These are phyloP conservation scores for Sebastes hubbsi DNA, from an alignment of 2,797 vertebrate genomes.

Conservation along the genomic window DNA sequence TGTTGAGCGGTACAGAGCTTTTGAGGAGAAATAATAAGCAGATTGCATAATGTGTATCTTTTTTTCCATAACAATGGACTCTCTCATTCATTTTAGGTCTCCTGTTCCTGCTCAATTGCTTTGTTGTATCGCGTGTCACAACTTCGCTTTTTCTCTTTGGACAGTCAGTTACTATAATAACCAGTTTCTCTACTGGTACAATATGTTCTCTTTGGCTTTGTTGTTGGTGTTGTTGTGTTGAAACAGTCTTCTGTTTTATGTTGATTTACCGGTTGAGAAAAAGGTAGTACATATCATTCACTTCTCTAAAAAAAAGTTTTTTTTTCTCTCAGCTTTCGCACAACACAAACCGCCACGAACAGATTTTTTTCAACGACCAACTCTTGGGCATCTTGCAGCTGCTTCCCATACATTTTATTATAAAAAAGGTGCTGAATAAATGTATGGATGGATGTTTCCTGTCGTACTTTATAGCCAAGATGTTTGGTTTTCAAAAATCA, in stretches of 20 bases:
- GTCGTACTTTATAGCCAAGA: neutral
- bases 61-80: conserved; percentile 12
- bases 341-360: neutral
- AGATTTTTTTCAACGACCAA: neutral
- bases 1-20: neutral
- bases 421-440: neutral
- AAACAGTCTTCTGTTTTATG: neutral
- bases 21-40: neutral
- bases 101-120: conserved; percentile 6
- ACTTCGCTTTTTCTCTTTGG: neutral
- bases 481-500: conserved; percentile 5
- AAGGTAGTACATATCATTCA: neutral
- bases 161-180: neutral
- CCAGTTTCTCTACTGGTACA: neutral
- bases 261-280: neutral
- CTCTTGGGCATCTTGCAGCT: conserved; percentile 29
- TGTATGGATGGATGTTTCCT: conserved; percentile 21
- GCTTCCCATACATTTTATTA: conserved; percentile 41
- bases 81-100: conserved; percentile 5
- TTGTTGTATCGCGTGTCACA: neutral
- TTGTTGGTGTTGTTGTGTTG: neutral
- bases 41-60: neutral
- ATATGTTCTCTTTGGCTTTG: neutral
- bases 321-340: neutral
- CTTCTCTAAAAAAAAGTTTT: neutral